Percentiles rank a stretch among this genome's conserved stretches.
Conservation (phyloP, 2,888 invertebrate species). For the Nemotelus nigrinus region DNA sequence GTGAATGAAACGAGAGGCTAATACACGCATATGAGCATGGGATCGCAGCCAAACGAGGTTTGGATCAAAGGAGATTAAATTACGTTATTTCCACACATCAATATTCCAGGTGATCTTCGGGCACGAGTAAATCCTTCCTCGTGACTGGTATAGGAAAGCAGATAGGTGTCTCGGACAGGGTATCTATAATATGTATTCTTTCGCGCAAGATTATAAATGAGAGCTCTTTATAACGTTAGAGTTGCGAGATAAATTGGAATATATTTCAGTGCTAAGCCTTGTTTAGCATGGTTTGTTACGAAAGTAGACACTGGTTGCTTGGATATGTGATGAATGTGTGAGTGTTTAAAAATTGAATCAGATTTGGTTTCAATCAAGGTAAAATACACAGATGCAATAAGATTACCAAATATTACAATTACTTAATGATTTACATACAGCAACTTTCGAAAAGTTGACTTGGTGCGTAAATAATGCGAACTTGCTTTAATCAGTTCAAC, state of each 20-base stretch:
- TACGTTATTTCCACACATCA: conserved; percentile 38
- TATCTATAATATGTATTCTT: background rate
- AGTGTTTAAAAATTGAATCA: no score
- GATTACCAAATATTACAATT: no score
- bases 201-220: conserved; percentile 35
- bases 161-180: conserved; percentile 27
- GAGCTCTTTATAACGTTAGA: conserved; percentile 35
- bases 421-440: no score
- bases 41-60: conserved; percentile 8
- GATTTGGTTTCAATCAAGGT: no score
- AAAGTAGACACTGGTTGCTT: no score
- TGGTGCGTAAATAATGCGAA: no score
- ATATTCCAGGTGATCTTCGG: conserved; percentile 7
- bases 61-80: conserved; percentile 23
- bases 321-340: no score
- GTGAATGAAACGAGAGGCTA: background rate
- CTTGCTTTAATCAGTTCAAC: no score
- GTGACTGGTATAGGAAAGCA: background rate
- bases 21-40: background rate
- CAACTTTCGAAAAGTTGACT: no score
- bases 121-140: conserved; percentile 17
- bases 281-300: no score
- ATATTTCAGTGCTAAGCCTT: background rate
- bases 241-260: conserved; percentile 42
- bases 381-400: no score